Base-by-base conservation (phyloP, 2,797 vertebrate species). In the Coilia nasus region DNA sequence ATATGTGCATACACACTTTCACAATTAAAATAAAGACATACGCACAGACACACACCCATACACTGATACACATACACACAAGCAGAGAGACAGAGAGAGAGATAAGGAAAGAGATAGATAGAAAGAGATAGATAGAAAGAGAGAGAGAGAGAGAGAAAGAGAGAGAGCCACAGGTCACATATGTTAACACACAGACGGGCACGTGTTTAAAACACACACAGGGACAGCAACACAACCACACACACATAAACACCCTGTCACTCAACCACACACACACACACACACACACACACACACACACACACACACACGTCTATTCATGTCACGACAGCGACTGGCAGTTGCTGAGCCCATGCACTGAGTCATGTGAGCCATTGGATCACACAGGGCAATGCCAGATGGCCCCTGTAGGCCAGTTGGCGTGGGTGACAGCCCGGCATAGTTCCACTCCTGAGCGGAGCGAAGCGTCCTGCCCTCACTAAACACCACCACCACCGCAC, bases 231-330 rank as follows among this genome's bases (percentile, higher is more conserved):
- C 50, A 54, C 50, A 54, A 9, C 50, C 14, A 54, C 14, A 14
- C 50, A 54, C 50, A 54, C 9, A 54, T 7, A 54, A 54, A 54
- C 35, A 41, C 50, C 50, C 50, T 54, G 50, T 54, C 50, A 54
- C 50, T 54, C 50, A 54, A 3, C 50, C 14, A 7, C 7, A 9
- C n/a, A 7, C 60, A 23, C 64, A 11, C 64, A 12, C 31, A 78
- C 83, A 80, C 75, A 44, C 71, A 56, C 71, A 59, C 60, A 56
- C 23, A 54, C 21, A 85, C 46, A 71, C 46, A 56, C 31, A 56
- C 6, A 81, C 84, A 50, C 75, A 84, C 71, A 60, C 71, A 84
- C 12, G 62, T 67, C 23, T 35, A 67, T 25, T 25, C 62, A 67
- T 31, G 25, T 31, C 64, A 71, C 28, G 31, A 75, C 67, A 75